phyloP scores from a whole-genome alignment of 2,113 vertebrate species.

The Gambusia affinis region DNA sequence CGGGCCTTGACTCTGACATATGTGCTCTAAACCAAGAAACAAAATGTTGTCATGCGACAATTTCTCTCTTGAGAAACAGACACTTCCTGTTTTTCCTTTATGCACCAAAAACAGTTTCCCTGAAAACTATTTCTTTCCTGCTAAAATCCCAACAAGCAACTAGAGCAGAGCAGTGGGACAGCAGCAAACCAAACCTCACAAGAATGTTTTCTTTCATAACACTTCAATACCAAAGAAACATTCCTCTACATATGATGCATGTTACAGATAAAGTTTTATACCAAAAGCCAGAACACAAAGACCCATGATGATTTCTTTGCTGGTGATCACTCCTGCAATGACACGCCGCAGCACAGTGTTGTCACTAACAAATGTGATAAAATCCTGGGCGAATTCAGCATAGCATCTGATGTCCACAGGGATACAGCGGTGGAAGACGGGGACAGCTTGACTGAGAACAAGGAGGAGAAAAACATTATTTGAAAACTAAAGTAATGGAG shows the following conservation, averaged over 20 bases:
- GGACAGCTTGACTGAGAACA: slow-evolving; percentile 82
- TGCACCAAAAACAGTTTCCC: slow-evolving; percentile 55
- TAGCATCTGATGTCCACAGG: slow-evolving; percentile 92
- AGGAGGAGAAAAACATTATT: neutral
- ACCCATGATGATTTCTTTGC: slow-evolving; percentile 99
- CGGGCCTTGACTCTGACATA: too few species aligned
- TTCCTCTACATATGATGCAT: neutral
- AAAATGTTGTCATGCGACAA: neutral
- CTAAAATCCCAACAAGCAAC: slow-evolving; percentile 17
- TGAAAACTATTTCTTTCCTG: slow-evolving; percentile 29
- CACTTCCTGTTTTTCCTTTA: slow-evolving; percentile 65
- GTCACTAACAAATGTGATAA: slow-evolving; percentile 95
- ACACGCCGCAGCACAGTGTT: slow-evolving; percentile 93
- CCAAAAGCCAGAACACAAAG: slow-evolving; percentile 97
- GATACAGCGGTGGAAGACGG: slow-evolving; percentile 94
- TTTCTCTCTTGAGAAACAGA: slow-evolving; percentile 5
- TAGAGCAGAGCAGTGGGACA: neutral
- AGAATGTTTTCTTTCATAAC: neutral
- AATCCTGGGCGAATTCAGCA: slow-evolving; percentile 90
- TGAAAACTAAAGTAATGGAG: neutral
- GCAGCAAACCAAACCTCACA: neutral
- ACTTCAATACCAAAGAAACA: neutral
- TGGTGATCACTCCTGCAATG: slow-evolving; percentile 95
- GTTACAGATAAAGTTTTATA: slow-evolving; percentile 60
- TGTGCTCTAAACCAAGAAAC: neutral